Percentiles rank a stretch among this genome's conserved stretches.
phyloP scores from a whole-genome alignment of 1,140 invertebrate genomes.

The Oryctes rhinoceros region DNA sequence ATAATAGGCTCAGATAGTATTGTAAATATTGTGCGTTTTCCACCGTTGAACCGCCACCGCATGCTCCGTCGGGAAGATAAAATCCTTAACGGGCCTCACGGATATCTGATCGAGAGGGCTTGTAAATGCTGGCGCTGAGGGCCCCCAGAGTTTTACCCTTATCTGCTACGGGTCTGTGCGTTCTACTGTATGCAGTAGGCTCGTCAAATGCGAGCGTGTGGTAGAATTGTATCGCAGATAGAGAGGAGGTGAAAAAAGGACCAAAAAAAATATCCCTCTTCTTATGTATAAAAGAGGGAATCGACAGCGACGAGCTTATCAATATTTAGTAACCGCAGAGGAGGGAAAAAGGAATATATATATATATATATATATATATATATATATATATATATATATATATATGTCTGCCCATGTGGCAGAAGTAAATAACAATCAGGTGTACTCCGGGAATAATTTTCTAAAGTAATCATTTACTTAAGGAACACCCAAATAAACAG shows the following conservation, averaged over 20 bases:
- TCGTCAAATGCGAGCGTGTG: background rate
- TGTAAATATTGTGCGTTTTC: constrained; percentile 36
- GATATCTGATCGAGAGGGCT: constrained; percentile 27
- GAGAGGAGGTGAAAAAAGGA: background rate
- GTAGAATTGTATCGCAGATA: background rate
- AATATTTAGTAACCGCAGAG: background rate
- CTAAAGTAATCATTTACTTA: too few relatives aligned
- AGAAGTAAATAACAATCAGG: too few relatives aligned
- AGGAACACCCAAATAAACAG: too few relatives aligned
- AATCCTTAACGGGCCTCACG: constrained; percentile 22
- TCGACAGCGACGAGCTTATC: background rate
- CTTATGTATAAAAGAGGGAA: background rate
- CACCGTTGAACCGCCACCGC: background rate
- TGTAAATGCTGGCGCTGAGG: constrained; percentile 4
- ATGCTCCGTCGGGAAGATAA: constrained; percentile 26
- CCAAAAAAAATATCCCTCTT: background rate
- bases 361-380: too few relatives aligned
- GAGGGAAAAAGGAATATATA: too few relatives aligned
- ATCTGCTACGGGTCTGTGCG: background rate
- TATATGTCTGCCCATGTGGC: too few relatives aligned
- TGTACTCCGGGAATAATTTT: too few relatives aligned
- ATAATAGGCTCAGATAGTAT: constrained; percentile 31
- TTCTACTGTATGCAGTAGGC: background rate
- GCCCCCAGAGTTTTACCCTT: constrained; percentile 17
- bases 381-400: too few relatives aligned